Conservation (phyloP, 2,113 vertebrate genomes). For the Cheirogaleus medius region DNA sequence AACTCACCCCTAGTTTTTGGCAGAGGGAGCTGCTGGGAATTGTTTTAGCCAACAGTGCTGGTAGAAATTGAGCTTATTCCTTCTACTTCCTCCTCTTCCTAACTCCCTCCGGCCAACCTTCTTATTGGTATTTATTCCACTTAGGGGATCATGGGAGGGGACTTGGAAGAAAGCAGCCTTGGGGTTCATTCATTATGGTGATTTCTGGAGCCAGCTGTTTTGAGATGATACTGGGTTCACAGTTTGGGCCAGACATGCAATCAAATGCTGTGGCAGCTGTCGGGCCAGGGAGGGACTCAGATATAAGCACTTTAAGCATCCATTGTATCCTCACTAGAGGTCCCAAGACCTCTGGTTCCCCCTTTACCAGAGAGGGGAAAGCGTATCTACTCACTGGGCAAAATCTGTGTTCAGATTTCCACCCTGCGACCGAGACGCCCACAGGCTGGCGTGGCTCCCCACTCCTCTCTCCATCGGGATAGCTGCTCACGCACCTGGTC, state of each 20-base stretch:
- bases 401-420: neutral
- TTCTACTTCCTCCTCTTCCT: conserved; percentile 20
- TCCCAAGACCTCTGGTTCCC: neutral
- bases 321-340: neutral
- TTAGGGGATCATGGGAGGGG: conserved; percentile 36
- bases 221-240: neutral
- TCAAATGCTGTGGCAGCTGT: neutral
- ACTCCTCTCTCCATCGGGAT: neutral
- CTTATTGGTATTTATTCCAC: conserved; percentile 52
- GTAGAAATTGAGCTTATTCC: conserved; percentile 33
- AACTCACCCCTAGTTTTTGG: neutral
- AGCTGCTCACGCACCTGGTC: neutral
- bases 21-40: neutral
- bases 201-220: neutral
- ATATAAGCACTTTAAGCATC: accelerated
- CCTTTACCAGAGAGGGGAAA: neutral
- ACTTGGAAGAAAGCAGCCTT: neutral
- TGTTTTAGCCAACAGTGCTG: neutral
- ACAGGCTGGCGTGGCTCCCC: neutral
- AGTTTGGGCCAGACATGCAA: neutral
- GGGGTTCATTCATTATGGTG: neutral
- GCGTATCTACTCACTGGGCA: accelerated
- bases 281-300: neutral
- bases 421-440: neutral
- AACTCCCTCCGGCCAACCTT: neutral